phyloP scores from a whole-genome alignment of 2,888 invertebrate genomes.

The Tubiluchus corallicola region DNA sequence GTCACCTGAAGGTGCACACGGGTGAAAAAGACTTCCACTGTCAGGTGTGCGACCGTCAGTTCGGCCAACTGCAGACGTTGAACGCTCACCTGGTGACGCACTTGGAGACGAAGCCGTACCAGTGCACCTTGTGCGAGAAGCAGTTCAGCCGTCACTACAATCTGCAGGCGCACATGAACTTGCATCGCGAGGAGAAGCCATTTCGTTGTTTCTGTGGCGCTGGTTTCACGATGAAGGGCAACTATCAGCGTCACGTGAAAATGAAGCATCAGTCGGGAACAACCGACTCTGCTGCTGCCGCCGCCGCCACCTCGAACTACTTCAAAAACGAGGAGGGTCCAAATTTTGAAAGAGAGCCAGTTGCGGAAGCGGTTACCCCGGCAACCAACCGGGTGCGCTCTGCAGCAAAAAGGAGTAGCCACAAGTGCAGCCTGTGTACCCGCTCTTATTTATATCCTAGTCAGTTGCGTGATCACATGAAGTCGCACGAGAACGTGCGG shows the following conservation, averaged over 20 bases:
- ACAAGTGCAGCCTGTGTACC: slow-evolving; percentile 14
- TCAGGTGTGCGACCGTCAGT: not conserved
- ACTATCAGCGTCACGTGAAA: too few relatives aligned
- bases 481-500: slow-evolving; percentile 25
- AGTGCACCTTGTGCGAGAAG: slow-evolving; percentile 20
- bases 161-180: not conserved
- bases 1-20: slow-evolving; percentile 25
- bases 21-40: not conserved
- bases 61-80: not conserved
- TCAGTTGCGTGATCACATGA: slow-evolving; percentile 27
- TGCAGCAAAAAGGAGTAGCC: too few relatives aligned
- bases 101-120: slow-evolving; percentile 21
- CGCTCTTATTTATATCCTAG: slow-evolving; percentile 27
- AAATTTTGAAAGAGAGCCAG: too few relatives aligned
- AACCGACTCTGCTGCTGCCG: too few relatives aligned
- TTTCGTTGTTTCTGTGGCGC: too few relatives aligned
- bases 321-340: too few relatives aligned
- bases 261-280: too few relatives aligned
- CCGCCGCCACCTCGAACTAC: too few relatives aligned
- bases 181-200: too few relatives aligned
- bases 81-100: not conserved
- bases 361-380: too few relatives aligned
- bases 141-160: slow-evolving; percentile 14
- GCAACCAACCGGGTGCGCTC: too few relatives aligned
- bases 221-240: too few relatives aligned